Percentiles rank a stretch among this genome's conserved stretches.
Evolutionary conservation across 2,113 vertebrate species (phyloP).

Genomic region (Talpa occidentalis): DNA sequence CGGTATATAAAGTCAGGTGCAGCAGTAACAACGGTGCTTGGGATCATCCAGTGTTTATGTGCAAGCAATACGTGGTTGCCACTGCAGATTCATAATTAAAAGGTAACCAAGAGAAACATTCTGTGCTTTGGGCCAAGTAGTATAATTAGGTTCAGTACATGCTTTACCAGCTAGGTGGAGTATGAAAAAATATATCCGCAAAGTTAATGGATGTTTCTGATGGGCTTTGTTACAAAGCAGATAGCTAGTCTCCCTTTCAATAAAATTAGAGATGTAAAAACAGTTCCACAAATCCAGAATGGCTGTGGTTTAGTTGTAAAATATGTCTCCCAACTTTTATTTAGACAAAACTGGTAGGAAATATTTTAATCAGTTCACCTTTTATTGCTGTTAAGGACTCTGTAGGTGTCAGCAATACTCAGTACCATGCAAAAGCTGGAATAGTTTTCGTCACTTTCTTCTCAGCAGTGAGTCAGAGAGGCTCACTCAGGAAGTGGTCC

Average conservation of each 20-base stretch:
- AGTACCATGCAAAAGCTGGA: no score
- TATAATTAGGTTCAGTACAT: neutral
- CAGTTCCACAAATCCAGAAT: neutral
- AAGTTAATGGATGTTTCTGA: neutral
- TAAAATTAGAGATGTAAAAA: neutral
- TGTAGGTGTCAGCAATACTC: neutral
- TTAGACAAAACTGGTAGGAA: neutral
- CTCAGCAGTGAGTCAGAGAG: no score
- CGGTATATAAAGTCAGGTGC: neutral
- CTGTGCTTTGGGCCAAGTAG: neutral
- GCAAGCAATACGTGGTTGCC: neutral
- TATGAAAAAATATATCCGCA: no score
- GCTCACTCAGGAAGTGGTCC: neutral
- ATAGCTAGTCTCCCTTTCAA: neutral
- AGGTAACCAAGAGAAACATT: constrained; percentile 33
- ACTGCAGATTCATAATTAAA: constrained; percentile 18
- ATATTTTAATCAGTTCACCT: neutral
- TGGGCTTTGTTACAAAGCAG: neutral
- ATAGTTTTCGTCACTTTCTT: no score
- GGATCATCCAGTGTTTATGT: neutral
- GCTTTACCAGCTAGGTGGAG: neutral
- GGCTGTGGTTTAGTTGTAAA: neutral
- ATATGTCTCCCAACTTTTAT: neutral
- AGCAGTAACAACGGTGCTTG: neutral
- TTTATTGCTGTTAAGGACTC: neutral